phyloP scores from a whole-genome alignment of 2,113 vertebrate species.

The Tonatia bakeri region DNA sequence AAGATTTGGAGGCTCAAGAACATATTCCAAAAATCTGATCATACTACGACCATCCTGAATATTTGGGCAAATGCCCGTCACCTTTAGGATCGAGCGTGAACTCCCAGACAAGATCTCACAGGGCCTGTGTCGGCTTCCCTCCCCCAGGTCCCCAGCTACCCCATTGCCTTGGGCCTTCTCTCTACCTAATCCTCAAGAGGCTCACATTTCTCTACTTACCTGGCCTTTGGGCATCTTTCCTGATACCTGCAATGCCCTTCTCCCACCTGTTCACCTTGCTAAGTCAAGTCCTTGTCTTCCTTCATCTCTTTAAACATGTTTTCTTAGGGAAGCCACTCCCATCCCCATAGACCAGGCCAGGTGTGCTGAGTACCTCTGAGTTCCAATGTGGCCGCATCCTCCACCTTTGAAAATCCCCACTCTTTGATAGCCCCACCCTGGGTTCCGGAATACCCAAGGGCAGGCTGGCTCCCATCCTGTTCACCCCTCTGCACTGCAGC shows the following conservation, averaged over 20 bases:
- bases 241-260: rapidly evolving
- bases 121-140: rapidly evolving
- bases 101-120: rapidly evolving
- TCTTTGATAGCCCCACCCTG: rapidly evolving
- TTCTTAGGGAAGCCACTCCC: not conserved
- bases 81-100: no score
- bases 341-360: not conserved
- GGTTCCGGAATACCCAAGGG: no score
- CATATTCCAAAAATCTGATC: not conserved
- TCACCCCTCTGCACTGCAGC: not conserved
- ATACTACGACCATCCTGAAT: rapidly evolving
- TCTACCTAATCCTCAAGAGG: not conserved
- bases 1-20: not conserved
- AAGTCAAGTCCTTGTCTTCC: rapidly evolving
- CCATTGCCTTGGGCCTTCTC: rapidly evolving
- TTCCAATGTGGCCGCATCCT: not conserved
- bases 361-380: not conserved
- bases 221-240: not conserved
- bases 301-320: not conserved
- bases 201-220: rapidly evolving
- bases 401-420: not conserved
- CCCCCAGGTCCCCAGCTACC: not conserved
- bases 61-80: no score
- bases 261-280: not conserved
- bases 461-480: not conserved